Base-by-base conservation (phyloP, 1,140 invertebrate species). In the Caenorhabditis briggsae region DNA sequence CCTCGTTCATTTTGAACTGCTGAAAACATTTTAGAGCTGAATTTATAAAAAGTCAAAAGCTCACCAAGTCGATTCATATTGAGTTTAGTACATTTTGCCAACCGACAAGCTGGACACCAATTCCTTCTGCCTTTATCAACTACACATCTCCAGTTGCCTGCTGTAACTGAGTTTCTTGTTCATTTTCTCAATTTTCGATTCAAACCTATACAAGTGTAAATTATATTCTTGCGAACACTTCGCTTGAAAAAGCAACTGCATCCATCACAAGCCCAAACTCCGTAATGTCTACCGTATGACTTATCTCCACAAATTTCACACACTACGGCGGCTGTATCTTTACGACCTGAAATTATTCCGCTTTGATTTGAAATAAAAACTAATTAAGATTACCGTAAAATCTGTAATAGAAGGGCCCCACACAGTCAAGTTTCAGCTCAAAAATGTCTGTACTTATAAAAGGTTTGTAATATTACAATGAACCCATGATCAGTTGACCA, bases 251-350 rank as follows among this genome's bases (percentile, higher is more conserved):
- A 96, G 90, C 96, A 96, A 56, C 95, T 96, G 92, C 96, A 96
- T 8, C 96, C 96, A 94, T 98, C 97, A 93, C 97, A 98, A 92
- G 96, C 97, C 93, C 97, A 97, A 91, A 97, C 97, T 84, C 97
- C 97, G 94, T 98, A 98, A 93, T 98, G 97, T 94, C 98, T 97
- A 87, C 97, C 97, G 23, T 96, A 97, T 93, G 96, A 97, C 90
- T 96, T 94, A 93, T 98, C 97, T 58, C 97, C 97, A 92, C 97
- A 98, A 86, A 98, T 96, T 93, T 97, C 96, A 94, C 97, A 98
- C 18, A 94, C 90, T 0, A 95, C 95, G 14, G 95, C 95, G 11
- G 94, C 94, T 0, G 95, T 94, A 48, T 95, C 90, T 46, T 94
- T 95, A 90, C 95, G 93, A 85, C 95, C 95, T 91, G 90, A 83